Base-by-base conservation (phyloP, 1,140 invertebrate genomes). In the Drosophila athabasca region DNA sequence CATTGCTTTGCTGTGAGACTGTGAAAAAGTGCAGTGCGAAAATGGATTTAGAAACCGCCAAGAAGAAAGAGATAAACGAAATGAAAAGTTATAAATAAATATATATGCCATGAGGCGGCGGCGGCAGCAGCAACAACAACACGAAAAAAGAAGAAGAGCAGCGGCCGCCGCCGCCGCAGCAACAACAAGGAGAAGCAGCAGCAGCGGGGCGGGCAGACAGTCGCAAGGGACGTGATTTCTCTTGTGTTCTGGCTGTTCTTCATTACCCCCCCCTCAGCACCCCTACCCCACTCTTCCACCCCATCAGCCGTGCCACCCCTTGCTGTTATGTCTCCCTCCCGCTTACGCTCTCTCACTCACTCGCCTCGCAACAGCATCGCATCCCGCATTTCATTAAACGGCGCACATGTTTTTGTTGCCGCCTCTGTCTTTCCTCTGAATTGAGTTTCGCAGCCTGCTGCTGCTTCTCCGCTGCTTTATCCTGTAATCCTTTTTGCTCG, bases 41-140 rank as follows among this genome's bases (percentile, higher is more conserved):
- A 70, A 61, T 35, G 26, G 11, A 44, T 44, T 43, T 29, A 52
- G 51, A 9, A 65, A 35, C 24, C 43, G 51, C 65, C 61, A 39
- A 52, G 54, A 29, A 57, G 17, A 62, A 46, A 61, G 77, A 85
- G 82, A 81, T 67, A 87, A 87, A 87, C 78, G 82, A 87, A 87
- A 87, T 87, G 83, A 87, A 87, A 87, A 87, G 82, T 87, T 87
- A 87, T 60, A 87, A 87, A 87, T 87, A 87, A 87, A 87, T 87
- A 87, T 85, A 87, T 78, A 87, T 82, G 82, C 74, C 82, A 85
- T 87, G 76, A 74, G 77, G 65, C 71, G 60, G 58, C 22, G 19
- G 22, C 60, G 24, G 17, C 26, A 15, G 19, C 58, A 26, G 9
- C 29, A 6, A 31, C 15, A 7, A 35, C 49, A 22, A 44, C 70